Evolutionary conservation across 2,888 invertebrate genomes (phyloP).

Genomic region (Cantharis rufa): DNA sequence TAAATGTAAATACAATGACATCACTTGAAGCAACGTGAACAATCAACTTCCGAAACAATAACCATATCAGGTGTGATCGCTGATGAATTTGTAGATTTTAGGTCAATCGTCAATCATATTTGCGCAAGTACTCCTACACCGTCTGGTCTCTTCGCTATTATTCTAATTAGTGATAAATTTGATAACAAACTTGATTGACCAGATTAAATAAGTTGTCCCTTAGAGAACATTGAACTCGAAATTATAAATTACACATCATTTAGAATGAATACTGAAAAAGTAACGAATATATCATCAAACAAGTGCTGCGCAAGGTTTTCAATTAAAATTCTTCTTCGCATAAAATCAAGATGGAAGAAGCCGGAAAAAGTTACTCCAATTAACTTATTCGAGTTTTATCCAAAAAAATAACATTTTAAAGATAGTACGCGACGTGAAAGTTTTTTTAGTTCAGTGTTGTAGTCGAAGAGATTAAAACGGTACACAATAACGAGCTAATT

Average conservation of each 20-base stretch:
- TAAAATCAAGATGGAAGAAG: background rate
- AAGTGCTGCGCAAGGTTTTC: background rate
- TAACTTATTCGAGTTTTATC: background rate
- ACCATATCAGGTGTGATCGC: background rate
- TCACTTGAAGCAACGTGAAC: background rate
- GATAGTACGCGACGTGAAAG: background rate
- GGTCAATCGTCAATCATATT: too few relatives aligned
- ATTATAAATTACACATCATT: background rate
- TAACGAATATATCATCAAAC: background rate
- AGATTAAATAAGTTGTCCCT: background rate
- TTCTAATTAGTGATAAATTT: background rate
- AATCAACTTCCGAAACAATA: background rate
- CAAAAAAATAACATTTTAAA: background rate
- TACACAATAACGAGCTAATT: background rate
- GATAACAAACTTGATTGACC: background rate
- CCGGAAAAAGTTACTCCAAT: background rate
- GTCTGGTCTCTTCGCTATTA: background rate
- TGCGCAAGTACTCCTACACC: background rate
- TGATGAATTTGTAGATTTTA: background rate
- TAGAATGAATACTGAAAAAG: background rate
- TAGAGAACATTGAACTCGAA: background rate
- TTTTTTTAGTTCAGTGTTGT: background rate
- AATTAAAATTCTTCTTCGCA: background rate
- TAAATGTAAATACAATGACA: background rate
- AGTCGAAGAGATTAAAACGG: background rate